Conservation (phyloP, 2,888 invertebrate genomes). For the Junonia oenone region DNA sequence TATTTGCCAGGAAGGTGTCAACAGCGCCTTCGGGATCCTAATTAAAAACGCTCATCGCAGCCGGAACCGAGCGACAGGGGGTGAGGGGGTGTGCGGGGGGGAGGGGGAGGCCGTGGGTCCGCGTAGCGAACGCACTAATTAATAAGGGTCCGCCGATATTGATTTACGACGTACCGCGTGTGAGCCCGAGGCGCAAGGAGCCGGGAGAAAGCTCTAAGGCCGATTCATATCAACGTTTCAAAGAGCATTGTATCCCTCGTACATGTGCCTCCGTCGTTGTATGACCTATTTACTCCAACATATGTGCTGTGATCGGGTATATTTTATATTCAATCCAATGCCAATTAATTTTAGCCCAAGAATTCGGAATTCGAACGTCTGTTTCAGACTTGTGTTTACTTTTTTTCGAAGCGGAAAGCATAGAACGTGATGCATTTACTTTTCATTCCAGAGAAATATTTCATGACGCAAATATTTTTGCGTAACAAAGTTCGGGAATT, state of each 20-base stretch:
- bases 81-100: conserved; percentile 21
- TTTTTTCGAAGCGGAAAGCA: too few species aligned
- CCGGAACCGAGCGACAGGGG: conserved; percentile 36
- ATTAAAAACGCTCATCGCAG: conserved; percentile 70
- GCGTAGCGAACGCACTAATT: conserved; percentile 74
- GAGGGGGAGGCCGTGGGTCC: conserved; percentile 44
- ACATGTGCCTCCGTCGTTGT: background rate
- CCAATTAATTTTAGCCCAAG: too few species aligned
- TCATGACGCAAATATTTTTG: too few species aligned
- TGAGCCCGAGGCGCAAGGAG: conserved; percentile 34
- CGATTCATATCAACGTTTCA: conserved; percentile 6
- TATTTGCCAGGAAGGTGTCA: conserved; percentile 53
- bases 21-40: conserved; percentile 55
- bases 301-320: too few species aligned
- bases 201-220: conserved; percentile 13
- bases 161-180: conserved; percentile 68
- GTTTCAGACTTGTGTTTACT: background rate
- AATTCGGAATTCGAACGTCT: background rate
- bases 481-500: background rate
- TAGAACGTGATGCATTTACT: too few species aligned
- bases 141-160: conserved; percentile 78
- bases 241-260: background rate
- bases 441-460: too few species aligned
- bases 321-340: too few species aligned
- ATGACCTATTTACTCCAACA: background rate